These are phyloP conservation scores for Lordiphosa andalusiaca DNA, from an alignment of 2,888 invertebrate species.

Conservation along the genomic window DNA sequence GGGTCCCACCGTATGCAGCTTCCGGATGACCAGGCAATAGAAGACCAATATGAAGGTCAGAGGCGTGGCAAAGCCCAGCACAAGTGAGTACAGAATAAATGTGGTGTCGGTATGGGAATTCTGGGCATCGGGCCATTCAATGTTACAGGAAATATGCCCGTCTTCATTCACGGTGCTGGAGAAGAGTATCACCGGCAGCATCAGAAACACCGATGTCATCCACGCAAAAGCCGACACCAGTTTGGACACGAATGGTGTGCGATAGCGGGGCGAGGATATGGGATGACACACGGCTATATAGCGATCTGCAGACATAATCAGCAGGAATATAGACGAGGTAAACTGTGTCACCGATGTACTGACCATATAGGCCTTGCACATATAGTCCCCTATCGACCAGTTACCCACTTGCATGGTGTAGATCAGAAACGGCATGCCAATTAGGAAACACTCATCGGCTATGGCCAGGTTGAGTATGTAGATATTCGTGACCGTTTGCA, in stretches of 20 bases:
- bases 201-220: conserved; percentile 91
- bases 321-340: conserved; percentile 93
- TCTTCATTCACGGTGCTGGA: conserved; percentile 86
- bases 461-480: conserved; percentile 96
- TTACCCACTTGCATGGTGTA: conserved; percentile 87
- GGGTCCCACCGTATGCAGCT: conserved; percentile 92
- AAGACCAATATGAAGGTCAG: conserved; percentile 91
- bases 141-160: conserved; percentile 85
- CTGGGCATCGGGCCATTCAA: conserved; percentile 88
- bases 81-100: conserved; percentile 93
- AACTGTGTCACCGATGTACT: conserved; percentile 96
- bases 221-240: conserved; percentile 93
- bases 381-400: conserved; percentile 93
- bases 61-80: conserved; percentile 93
- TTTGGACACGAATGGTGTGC: conserved; percentile 92
- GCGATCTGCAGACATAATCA: conserved; percentile 96
- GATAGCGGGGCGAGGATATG: conserved; percentile 90
- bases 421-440: conserved; percentile 93
- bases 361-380: conserved; percentile 95
- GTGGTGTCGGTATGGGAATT: conserved; percentile 86
- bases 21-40: conserved; percentile 92
- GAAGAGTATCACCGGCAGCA: conserved; percentile 94
- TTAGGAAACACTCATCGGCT: conserved; percentile 94
- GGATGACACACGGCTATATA: conserved; percentile 97
- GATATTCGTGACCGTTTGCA: conserved; percentile 97